Evolutionary conservation across 2,888 invertebrate species (phyloP).

Genomic region (Pasiphila rectangulata): DNA sequence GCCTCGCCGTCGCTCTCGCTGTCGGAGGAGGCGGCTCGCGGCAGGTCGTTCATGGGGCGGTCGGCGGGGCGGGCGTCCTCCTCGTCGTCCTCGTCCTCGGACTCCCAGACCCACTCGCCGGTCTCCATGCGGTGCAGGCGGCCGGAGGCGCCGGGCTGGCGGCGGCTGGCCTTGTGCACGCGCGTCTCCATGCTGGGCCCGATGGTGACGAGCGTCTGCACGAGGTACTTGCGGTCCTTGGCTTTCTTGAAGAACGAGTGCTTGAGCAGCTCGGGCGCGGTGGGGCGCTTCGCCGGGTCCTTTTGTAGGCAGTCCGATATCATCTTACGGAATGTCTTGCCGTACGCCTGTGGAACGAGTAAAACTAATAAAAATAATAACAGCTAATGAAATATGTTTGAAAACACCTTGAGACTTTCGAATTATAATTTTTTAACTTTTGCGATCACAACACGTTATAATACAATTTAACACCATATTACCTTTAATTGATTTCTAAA

Average conservation of each 20-base stretch:
- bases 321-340: constrained; percentile 98
- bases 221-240: constrained; percentile 94
- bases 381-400: too few species aligned
- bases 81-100: constrained; percentile 91
- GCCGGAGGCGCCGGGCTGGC: constrained; percentile 93
- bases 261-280: constrained; percentile 97
- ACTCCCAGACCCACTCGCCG: constrained; percentile 99
- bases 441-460: too few species aligned
- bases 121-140: constrained; percentile 95
- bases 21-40: constrained; percentile 82
- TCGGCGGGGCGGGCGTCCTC: constrained; percentile 77
- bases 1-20: constrained; percentile 73
- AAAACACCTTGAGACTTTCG: too few species aligned
- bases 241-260: constrained; percentile 99
- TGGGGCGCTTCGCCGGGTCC: constrained; percentile 96
- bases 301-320: constrained; percentile 98
- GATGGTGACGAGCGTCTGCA: constrained; percentile 91
- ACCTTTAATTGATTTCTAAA: too few species aligned
- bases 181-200: constrained; percentile 95
- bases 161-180: constrained; percentile 91
- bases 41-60: constrained; percentile 82
- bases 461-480: too few species aligned
- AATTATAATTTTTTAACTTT: too few species aligned
- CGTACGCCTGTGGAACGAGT: constrained; percentile 83
- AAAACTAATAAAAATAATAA: too few species aligned